phyloP scores from a whole-genome alignment of 2,888 invertebrate genomes.

The Cheilosia pagana region DNA sequence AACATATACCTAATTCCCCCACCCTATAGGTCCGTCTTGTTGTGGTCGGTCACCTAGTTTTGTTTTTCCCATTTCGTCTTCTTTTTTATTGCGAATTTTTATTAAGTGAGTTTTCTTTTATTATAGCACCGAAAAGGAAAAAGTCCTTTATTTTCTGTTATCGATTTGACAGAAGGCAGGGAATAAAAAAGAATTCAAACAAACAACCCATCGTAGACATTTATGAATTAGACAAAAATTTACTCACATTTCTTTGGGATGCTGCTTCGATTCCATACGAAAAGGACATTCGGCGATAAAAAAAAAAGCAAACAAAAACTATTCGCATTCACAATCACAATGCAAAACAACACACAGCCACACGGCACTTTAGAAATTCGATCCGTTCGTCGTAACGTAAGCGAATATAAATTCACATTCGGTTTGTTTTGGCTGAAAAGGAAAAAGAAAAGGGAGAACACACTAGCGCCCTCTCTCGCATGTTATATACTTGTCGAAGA shows the following conservation, averaged over 20 bases:
- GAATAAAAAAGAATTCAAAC: conserved; percentile 1
- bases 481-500: conserved; percentile 1
- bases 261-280: conserved; percentile 1
- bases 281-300: conserved; percentile 39
- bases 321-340: conserved; percentile 41
- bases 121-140: conserved; percentile 9
- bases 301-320: conserved; percentile 1
- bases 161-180: conserved; percentile 15
- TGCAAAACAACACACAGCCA: conserved; percentile 14
- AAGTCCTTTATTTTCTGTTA: conserved; percentile 7
- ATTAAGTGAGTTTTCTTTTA: conserved; percentile 30
- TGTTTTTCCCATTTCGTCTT: neutral
- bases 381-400: conserved; percentile 9
- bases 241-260: conserved; percentile 43
- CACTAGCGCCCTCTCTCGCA: conserved; percentile 61
- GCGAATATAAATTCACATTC: conserved; percentile 46
- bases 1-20: no score
- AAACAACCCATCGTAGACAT: conserved; percentile 31
- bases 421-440: conserved; percentile 38
- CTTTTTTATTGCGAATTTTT: conserved; percentile 39
- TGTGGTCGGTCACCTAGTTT: neutral
- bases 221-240: conserved; percentile 52
- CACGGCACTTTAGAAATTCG: conserved; percentile 20
- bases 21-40: neutral
- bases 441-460: conserved; percentile 21